Conservation (phyloP, 2,113 vertebrate genomes). For the Cinclus cinclus region DNA sequence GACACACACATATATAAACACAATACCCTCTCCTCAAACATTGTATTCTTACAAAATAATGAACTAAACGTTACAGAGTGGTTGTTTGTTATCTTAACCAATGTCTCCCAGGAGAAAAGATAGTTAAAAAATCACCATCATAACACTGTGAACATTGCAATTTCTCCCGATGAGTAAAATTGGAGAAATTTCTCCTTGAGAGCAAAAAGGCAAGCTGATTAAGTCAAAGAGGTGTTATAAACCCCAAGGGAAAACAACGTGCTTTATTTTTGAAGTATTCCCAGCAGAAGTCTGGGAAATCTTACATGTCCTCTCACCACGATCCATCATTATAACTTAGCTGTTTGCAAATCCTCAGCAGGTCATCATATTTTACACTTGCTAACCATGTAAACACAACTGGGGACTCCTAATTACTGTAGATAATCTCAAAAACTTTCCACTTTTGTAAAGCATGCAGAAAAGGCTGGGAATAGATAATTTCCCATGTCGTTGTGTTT, state of each 20-base stretch:
- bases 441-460: constrained; percentile 38
- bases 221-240: constrained; percentile 73
- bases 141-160: constrained; percentile 15
- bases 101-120: constrained; percentile 26
- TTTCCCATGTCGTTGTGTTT: constrained; percentile 3
- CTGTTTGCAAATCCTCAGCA: constrained; percentile 70
- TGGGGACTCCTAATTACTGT: constrained; percentile 67
- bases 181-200: constrained; percentile 66
- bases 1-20: background rate
- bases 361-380: constrained; percentile 73
- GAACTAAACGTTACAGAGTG: background rate
- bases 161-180: constrained; percentile 60
- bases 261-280: constrained; percentile 72
- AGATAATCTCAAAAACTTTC: constrained; percentile 66
- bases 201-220: constrained; percentile 71
- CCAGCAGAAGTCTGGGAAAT: constrained; percentile 68
- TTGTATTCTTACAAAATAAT: constrained; percentile 16
- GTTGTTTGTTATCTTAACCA: constrained; percentile 30
- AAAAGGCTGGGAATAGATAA: constrained; percentile 45
- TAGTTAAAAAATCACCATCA: constrained; percentile 27
- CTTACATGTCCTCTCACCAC: constrained; percentile 59
- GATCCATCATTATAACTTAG: constrained; percentile 69
- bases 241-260: constrained; percentile 56
- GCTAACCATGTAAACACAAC: constrained; percentile 71
- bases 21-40: background rate